Evolutionary conservation across 2,888 invertebrate species (phyloP).

Genomic region (Drosophila neotestacea): DNA sequence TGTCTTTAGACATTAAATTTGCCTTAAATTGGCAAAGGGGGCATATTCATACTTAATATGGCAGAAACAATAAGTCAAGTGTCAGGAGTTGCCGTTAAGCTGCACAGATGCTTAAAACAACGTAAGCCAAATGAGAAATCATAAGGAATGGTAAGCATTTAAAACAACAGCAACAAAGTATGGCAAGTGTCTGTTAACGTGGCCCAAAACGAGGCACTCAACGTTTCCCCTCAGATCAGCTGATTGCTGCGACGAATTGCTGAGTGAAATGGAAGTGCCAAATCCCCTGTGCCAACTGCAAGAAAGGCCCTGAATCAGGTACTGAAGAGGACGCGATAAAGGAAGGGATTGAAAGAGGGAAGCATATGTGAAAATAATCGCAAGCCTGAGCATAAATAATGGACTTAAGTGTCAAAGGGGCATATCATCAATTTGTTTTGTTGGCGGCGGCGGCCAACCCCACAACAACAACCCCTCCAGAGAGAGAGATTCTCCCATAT

Average conservation of each 20-base stretch:
- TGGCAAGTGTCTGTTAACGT: conserved; percentile 47
- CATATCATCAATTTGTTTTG: conserved; percentile 81
- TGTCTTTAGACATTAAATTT: conserved; percentile 37
- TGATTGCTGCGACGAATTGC: conserved; percentile 66
- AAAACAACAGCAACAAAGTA: conserved; percentile 55
- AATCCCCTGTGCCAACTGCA: conserved; percentile 47
- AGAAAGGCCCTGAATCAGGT: conserved; percentile 18
- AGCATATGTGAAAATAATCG: conserved; percentile 77
- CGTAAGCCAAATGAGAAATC: conserved; percentile 34
- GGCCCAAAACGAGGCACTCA: conserved; percentile 58
- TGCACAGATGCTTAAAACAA: conserved; percentile 73
- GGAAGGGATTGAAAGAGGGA: conserved; percentile 1
- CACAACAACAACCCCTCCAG: conserved; percentile 27
- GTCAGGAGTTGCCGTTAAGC: conserved; percentile 75
- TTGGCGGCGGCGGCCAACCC: conserved; percentile 39
- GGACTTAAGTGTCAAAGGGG: conserved; percentile 83
- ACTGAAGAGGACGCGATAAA: too few species aligned
- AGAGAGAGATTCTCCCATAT: conserved; percentile 21
- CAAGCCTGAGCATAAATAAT: conserved; percentile 82
- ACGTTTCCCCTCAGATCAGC: conserved; percentile 41
- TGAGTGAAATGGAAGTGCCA: conserved; percentile 68
- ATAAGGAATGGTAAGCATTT: conserved; percentile 40
- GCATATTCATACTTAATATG: conserved; percentile 30
- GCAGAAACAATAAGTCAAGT: conserved; percentile 70
- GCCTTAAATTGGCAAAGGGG: conserved; percentile 22